Base-by-base conservation (phyloP, 2,113 vertebrate genomes). In the Telmatochromis sp. region DNA sequence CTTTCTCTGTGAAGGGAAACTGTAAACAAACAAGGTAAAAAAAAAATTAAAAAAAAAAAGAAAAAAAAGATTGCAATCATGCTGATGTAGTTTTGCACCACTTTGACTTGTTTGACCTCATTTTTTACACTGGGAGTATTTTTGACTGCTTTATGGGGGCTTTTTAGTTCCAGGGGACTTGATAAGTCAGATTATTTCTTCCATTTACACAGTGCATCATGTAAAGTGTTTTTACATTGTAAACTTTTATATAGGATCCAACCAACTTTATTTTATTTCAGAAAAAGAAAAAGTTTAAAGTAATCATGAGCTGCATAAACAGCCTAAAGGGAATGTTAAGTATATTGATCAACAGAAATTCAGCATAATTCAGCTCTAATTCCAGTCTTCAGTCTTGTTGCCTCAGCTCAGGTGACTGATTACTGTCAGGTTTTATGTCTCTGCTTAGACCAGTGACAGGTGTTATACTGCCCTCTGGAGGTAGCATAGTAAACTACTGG, bases 41-140 rank as follows among this genome's bases (percentile, higher is more conserved):
- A 17, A 1, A n/a, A n/a, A n/a, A n/a, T n/a, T n/a, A n/a, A n/a
- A n/a, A 3, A 15, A 6, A 2, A 13, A 0, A 0, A 13, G 3
- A 0, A 0, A 26, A 55, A 15, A 31, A 33, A 19, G 4, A n/a
- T n/a, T 35, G 17, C 9, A n/a, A n/a, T 33, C 17, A 35, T 63
- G 58, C 58, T 63, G 9, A 63, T 63, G 28, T 35, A 2, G 17
- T 63, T 63, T 63, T 63, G 17, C 58, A 63, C 31, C 58, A 12
- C 58, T 63, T 4, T 63, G 58, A 63, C 58, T 58, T 63, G 31
- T 63, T 63, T 63, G 17, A 63, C 6, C 58, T 35, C 0, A 1
- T 35, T 5, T 65, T 35, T 65, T 65, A 65, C 60, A 37, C 33
- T 65, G 2, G 6, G 2, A n/a, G 19, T 7, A 37, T 5, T 68